Conservation (phyloP, 2,113 vertebrate species). For the Pleuronectes platessa region DNA sequence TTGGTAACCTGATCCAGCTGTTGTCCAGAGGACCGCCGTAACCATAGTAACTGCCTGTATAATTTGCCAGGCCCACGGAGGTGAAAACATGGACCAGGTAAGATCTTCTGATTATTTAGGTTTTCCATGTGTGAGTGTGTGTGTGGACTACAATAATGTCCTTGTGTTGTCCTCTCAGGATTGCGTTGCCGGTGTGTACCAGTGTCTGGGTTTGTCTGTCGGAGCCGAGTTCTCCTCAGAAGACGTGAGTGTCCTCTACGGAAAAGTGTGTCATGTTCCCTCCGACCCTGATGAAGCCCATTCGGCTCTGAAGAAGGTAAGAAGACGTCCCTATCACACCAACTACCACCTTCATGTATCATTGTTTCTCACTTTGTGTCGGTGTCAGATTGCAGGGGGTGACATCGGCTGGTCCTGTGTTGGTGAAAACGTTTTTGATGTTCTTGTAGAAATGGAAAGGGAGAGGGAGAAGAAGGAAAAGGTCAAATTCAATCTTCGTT, state of each 20-base stretch:
- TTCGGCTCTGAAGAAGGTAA: conserved; percentile 74
- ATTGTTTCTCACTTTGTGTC: neutral
- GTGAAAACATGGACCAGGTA: conserved; percentile 74
- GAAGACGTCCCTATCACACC: neutral
- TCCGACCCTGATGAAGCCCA: conserved; percentile 56
- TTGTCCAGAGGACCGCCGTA: conserved; percentile 47
- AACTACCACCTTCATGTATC: neutral
- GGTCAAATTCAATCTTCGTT: conserved; percentile 45
- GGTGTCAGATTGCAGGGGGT: conserved; percentile 66
- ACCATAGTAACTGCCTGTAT: conserved; percentile 69
- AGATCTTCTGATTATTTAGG: conserved; percentile 25
- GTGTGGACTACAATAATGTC: neutral
- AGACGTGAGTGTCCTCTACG: conserved; percentile 69
- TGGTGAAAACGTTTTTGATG: conserved; percentile 73
- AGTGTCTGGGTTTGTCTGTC: conserved; percentile 57
- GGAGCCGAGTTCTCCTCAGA: conserved; percentile 67
- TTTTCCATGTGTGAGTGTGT: conserved; percentile 6
- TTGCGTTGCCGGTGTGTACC: conserved; percentile 53
- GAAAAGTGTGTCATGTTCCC: conserved; percentile 67
- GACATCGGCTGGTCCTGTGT: conserved; percentile 64
- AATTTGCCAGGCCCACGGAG: conserved; percentile 57
- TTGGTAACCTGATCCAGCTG: conserved; percentile 63
- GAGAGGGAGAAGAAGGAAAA: conserved; percentile 70
- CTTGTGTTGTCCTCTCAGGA: conserved; percentile 34
- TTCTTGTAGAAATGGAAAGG: conserved; percentile 79